These are phyloP conservation scores for Lacerta viridis DNA, from an alignment of 2,797 vertebrate genomes.

Conservation along the genomic window DNA sequence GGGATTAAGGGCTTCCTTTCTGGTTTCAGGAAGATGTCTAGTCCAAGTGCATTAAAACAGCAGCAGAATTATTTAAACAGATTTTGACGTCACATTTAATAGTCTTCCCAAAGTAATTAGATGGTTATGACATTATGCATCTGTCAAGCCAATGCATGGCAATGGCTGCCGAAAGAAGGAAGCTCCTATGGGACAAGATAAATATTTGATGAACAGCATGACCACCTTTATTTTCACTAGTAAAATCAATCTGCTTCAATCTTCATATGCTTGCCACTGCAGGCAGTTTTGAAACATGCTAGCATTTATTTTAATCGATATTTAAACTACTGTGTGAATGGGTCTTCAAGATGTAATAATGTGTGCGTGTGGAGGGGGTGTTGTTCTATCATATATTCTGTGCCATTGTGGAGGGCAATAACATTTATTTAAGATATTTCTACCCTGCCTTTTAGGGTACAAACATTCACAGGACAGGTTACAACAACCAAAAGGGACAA, in stretches of 20 bases:
- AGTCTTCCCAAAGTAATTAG: background rate
- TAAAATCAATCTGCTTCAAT: slow-evolving; percentile 44
- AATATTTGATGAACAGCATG: slow-evolving; percentile 32
- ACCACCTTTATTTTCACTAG: background rate
- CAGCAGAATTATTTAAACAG: background rate
- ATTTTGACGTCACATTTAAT: slow-evolving; percentile 8
- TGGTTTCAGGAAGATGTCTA: background rate
- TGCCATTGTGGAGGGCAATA: background rate
- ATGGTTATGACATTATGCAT: background rate
- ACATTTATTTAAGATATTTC: background rate
- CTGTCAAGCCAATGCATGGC: slow-evolving; percentile 14
- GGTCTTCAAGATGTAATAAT: background rate
- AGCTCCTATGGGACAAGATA: slow-evolving; percentile 4
- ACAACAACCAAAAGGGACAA: background rate
- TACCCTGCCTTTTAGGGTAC: background rate
- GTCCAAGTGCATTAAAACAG: slow-evolving; percentile 5
- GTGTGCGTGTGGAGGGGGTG: background rate
- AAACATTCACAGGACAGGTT: background rate
- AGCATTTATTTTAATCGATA: background rate
- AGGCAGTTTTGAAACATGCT: slow-evolving; percentile 34
- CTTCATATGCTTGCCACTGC: slow-evolving; percentile 30
- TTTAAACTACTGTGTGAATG: slow-evolving; percentile 13
- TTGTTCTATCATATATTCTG: background rate
- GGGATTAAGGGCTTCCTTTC: background rate
- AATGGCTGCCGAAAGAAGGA: slow-evolving; percentile 31